Evolutionary conservation across 1,140 invertebrate genomes (phyloP).

Genomic region (Conopomorpha cramerella): DNA sequence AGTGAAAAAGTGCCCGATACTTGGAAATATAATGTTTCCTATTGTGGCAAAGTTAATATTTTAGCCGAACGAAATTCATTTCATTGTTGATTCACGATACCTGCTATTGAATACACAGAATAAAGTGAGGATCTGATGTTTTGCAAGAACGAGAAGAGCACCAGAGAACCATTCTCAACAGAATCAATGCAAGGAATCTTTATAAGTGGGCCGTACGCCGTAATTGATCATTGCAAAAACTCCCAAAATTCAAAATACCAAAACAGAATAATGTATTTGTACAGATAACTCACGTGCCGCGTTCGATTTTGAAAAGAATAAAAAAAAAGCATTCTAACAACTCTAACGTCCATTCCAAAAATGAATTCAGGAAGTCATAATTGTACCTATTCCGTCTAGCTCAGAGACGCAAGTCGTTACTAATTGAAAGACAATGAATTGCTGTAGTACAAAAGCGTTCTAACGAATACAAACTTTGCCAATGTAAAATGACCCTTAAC

Average conservation of each 20-base stretch:
- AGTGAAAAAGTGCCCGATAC: conserved; percentile 51
- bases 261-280: background rate
- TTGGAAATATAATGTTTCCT: conserved; percentile 53
- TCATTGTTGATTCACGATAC: conserved; percentile 40
- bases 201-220: conserved; percentile 39
- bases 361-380: conserved; percentile 2
- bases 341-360: background rate
- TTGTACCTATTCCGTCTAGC: background rate
- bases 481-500: too few species aligned
- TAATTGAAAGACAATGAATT: conserved; percentile 23
- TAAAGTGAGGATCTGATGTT: conserved; percentile 40
- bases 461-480: too few species aligned
- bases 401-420: conserved; percentile 10
- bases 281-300: background rate
- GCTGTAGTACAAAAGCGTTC: too few species aligned
- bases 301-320: too few species aligned
- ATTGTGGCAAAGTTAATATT: conserved; percentile 58
- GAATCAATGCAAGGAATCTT: conserved; percentile 19
- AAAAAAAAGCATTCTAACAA: too few species aligned
- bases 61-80: conserved; percentile 47
- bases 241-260: conserved; percentile 5
- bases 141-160: conserved; percentile 24
- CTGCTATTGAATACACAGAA: conserved; percentile 41
- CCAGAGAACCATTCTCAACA: conserved; percentile 29
- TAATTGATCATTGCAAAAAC: conserved; percentile 43